These are phyloP conservation scores for Neomicropteryx cornuta DNA, from an alignment of 1,140 invertebrate genomes.

Conservation along the genomic window DNA sequence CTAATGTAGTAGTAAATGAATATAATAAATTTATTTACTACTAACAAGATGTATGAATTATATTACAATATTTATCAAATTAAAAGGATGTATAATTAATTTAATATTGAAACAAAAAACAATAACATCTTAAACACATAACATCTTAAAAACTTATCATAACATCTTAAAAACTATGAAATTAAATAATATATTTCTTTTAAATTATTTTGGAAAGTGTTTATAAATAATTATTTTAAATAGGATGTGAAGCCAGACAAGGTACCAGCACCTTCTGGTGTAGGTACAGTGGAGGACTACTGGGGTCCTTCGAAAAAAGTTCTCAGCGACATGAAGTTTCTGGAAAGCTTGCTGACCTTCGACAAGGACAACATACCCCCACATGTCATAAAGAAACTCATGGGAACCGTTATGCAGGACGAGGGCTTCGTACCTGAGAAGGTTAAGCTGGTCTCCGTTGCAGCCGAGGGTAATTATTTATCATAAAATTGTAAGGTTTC, in stretches of 20 bases:
- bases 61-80: no score
- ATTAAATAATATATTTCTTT: no score
- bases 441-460: conserved; percentile 66
- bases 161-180: no score
- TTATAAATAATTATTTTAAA: conserved; percentile 9
- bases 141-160: no score
- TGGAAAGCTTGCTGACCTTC: conserved; percentile 72
- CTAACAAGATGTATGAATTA: no score
- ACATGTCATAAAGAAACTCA: conserved; percentile 71
- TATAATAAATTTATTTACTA: no score
- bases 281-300: conserved; percentile 74
- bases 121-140: no score
- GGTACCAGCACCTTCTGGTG: conserved; percentile 67
- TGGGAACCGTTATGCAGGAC: conserved; percentile 69
- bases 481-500: no score
- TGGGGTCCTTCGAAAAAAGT: conserved; percentile 89
- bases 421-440: conserved; percentile 88
- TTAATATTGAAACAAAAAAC: no score
- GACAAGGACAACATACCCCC: conserved; percentile 89
- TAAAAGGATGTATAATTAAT: no score
- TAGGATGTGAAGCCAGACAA: conserved; percentile 75
- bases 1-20: no score
- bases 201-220: no score
- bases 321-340: conserved; percentile 83
- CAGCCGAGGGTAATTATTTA: conserved; percentile 50